A percentile compares a stretch with the other conserved stretches of the same genome.
Conservation (phyloP, 1,140 invertebrate species). For the Homalodisca vitripennis region DNA sequence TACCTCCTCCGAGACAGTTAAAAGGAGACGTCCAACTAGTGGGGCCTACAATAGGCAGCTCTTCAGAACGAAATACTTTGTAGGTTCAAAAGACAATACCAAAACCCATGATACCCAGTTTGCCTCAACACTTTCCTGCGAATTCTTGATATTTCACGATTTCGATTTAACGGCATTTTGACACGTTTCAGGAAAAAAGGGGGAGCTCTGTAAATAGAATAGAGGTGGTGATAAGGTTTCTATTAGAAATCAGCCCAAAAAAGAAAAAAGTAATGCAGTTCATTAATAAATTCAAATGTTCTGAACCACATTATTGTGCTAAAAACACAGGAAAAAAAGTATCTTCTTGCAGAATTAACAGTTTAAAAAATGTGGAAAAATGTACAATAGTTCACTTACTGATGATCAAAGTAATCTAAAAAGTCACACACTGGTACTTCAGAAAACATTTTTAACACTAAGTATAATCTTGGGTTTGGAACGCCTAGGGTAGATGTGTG, state of each 20-base stretch:
- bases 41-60: too few relatives aligned
- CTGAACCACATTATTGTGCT: slow-evolving; percentile 21
- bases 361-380: slow-evolving; percentile 5
- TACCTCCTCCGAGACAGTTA: too few relatives aligned
- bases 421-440: background rate
- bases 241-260: slow-evolving; percentile 1
- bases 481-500: background rate
- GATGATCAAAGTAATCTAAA: background rate
- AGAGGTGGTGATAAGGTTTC: slow-evolving; percentile 1
- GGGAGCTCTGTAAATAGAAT: slow-evolving; percentile 8
- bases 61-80: too few relatives aligned
- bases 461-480: background rate
- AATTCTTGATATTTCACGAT: slow-evolving; percentile 12
- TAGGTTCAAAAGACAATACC: too few relatives aligned
- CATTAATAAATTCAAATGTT: slow-evolving; percentile 9
- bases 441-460: background rate
- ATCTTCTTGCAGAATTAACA: background rate
- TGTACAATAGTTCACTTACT: background rate
- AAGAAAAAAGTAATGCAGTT: background rate
- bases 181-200: slow-evolving; percentile 2
- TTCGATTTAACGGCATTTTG: slow-evolving; percentile 19
- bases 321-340: slow-evolving; percentile 14
- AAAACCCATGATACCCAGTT: too few relatives aligned
- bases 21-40: too few relatives aligned
- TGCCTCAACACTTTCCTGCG: too few relatives aligned